Percentiles rank a stretch among this genome's conserved stretches.
Evolutionary conservation across 2,888 invertebrate species (phyloP).

Genomic region (Tricholauxania praeusta): DNA sequence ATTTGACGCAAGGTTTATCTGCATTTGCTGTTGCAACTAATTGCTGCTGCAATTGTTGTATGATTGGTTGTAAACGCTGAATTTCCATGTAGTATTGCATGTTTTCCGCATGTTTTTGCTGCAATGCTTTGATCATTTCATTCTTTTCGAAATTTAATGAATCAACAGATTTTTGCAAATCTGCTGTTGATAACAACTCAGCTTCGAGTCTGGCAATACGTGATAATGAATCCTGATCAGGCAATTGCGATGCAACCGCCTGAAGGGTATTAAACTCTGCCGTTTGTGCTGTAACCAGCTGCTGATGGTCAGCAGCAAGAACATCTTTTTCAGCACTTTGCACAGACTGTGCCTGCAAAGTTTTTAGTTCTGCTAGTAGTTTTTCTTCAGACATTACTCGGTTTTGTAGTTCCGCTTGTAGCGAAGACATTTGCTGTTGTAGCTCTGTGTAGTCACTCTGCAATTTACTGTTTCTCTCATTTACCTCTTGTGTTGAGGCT

Average conservation of each 20-base stretch:
- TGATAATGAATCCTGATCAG: conserved; percentile 25
- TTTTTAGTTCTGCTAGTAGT: not conserved
- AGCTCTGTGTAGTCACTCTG: not conserved
- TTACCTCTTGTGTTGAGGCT: not conserved
- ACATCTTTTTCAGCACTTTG: conserved; percentile 41
- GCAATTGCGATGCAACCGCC: conserved; percentile 36
- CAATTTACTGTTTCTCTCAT: not conserved
- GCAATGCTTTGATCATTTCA: conserved; percentile 79
- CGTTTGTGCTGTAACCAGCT: conserved; percentile 35
- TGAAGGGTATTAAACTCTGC: conserved; percentile 36
- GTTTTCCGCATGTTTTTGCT: conserved; percentile 87
- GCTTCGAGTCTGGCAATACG: conserved; percentile 50
- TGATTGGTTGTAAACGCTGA: conserved; percentile 77
- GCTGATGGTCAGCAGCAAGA: conserved; percentile 36
- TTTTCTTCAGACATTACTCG: conserved; percentile 18
- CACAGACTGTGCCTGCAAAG: conserved; percentile 28
- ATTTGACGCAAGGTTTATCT: conserved; percentile 50
- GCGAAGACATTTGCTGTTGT: conserved; percentile 32
- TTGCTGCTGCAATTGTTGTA: conserved; percentile 69
- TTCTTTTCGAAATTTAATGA: conserved; percentile 72
- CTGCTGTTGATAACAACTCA: conserved; percentile 47
- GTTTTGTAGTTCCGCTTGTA: conserved; percentile 32
- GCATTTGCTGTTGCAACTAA: conserved; percentile 18
- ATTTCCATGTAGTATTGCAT: conserved; percentile 88
- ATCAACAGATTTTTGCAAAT: conserved; percentile 56